Percentiles rank a stretch among this genome's conserved stretches.
Evolutionary conservation across 1,140 invertebrate species (phyloP).

Genomic region (Apocrypta bakeri): DNA sequence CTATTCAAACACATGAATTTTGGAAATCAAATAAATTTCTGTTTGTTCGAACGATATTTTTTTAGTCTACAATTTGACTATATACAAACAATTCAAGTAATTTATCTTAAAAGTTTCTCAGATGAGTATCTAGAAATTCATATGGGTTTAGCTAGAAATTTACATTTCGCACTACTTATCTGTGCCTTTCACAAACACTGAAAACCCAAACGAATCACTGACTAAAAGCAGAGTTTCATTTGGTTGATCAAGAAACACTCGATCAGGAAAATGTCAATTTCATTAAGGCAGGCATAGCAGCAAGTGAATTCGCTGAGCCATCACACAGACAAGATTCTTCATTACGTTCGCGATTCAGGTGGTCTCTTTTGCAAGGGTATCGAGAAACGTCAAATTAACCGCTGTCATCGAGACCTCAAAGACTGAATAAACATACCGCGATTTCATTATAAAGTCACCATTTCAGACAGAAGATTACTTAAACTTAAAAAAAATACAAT

Average conservation of each 20-base stretch:
- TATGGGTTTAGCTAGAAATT: neutral
- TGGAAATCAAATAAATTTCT: no score
- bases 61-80: no score
- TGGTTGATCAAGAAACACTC: neutral
- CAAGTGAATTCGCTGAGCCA: neutral
- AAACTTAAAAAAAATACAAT: neutral
- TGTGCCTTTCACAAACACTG: no score
- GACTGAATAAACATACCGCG: neutral
- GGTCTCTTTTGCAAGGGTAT: neutral
- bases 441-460: neutral
- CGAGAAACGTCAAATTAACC: constrained; percentile 8
- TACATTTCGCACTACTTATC: neutral
- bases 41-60: no score
- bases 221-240: neutral
- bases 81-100: no score
- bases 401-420: neutral
- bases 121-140: neutral
- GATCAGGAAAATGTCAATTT: neutral
- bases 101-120: no score
- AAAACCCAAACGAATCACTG: no score
- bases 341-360: neutral
- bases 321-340: neutral
- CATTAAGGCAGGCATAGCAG: neutral
- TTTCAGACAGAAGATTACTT: neutral
- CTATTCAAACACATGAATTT: no score